Evolutionary conservation across 53 echinoderm and acorn worm genomes (phyloP), one percentile per base, ranked within the genome.

Genomic region (Astropecten irregularis): DNA sequence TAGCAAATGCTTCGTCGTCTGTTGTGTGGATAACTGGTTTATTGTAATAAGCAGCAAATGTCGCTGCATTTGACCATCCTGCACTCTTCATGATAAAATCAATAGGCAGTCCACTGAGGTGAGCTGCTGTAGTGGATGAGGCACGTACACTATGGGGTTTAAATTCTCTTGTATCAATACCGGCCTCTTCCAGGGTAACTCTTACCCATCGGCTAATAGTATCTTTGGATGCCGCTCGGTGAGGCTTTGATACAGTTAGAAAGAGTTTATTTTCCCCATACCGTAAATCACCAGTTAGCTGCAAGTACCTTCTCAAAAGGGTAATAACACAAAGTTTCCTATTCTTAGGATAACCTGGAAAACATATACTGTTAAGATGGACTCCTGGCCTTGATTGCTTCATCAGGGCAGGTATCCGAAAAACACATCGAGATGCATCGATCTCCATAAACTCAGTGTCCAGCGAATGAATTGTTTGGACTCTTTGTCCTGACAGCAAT

Each of bases 381-480:
- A 62, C 62, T 62, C 89, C 42, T 53, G 84, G 44, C 31, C 37
- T n/a, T 48, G 49, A 0, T 14, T 52, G 49, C 28, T 56, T 30
- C 84, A 83, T 60, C 3, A 83, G 44, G n/a, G 51, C 68, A 25
- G 63, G 66, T 28, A 89, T 48, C 15, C 89, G 73, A 36, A 51
- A 67, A 47, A 13, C 25, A 62, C 62, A 62, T 32, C 62, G 32
- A 35, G 34, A 62, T 8, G 32, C 32, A 32, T 31, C 23, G 35
- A 62, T 33, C 34, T 62, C 62, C 62, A 62, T 62, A 33, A 62
- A 62, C 3, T 26, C 35, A 8, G 34, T 32, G 62, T 62, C 26
- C 13, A 62, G 34, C 4, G 35, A 62, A 7, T 62, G 62, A 33
- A 62, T 62, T 2, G 62, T 72, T 72, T 72, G 72, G 15, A 49